Evolutionary conservation across 1,140 invertebrate genomes (phyloP).

Genomic region (Tetramorium simillimum): DNA sequence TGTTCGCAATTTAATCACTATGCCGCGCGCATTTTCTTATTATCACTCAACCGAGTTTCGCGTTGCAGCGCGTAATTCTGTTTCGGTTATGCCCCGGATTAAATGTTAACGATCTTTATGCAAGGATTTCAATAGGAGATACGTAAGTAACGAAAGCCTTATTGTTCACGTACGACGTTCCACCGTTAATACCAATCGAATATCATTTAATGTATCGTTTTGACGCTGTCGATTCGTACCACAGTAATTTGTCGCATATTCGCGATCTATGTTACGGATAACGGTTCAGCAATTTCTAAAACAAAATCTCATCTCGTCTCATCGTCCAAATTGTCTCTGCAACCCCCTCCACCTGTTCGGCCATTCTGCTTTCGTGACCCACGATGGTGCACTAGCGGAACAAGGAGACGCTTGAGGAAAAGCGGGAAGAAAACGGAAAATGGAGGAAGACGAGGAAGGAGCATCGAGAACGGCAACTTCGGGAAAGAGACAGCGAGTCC

Average conservation of each 20-base stretch:
- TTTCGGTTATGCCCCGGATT: not conserved
- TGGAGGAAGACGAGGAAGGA: conserved; percentile 35
- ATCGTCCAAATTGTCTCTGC: conserved; percentile 32
- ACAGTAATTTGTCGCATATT: not conserved
- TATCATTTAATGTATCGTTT: not conserved
- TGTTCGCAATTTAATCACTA: conserved; percentile 57
- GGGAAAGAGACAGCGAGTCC: conserved; percentile 80
- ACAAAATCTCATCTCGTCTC: conserved; percentile 53
- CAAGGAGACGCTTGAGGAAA: conserved; percentile 48
- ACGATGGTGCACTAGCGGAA: conserved; percentile 44
- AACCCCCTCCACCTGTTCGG: conserved; percentile 36
- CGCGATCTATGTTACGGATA: not conserved
- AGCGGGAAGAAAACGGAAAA: conserved; percentile 55
- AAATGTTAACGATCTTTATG: not conserved
- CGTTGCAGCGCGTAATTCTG: conserved; percentile 29
- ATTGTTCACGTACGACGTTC: not conserved
- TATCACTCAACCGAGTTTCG: conserved; percentile 46
- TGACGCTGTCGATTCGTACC: not conserved
- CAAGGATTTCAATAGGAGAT: not conserved
- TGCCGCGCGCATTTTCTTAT: conserved; percentile 57
- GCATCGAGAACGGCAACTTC: conserved; percentile 44
- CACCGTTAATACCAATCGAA: not conserved
- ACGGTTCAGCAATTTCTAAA: conserved; percentile 33
- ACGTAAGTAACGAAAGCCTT: not conserved
- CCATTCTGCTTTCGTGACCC: conserved; percentile 58